Evolutionary conservation across 2,888 invertebrate species (phyloP), one percentile per base, ranked within the genome.

Genomic region (Melitaea athalia): DNA sequence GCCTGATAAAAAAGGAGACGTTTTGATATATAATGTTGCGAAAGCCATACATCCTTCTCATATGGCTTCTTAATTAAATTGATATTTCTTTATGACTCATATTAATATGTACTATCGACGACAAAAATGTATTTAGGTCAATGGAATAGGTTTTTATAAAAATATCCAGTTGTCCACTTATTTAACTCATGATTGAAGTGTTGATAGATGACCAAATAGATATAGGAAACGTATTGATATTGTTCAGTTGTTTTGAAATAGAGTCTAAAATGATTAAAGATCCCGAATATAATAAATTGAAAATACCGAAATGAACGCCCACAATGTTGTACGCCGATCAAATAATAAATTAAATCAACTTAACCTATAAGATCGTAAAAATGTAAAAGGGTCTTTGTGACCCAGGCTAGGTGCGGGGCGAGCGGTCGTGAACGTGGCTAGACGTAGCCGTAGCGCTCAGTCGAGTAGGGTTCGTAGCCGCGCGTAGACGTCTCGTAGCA

Each of bases 321-420:
- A 49, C n/a, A 59, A 61, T 50, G 31, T 38, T 53, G 59, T 55
- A 59, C 65, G 68, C 53, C 64, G 70, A 71, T 63, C 65, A 74
- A 77, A 73, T 75, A 74, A 76, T 78, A 79, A 79, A 77, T 74
- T 79, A 85, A 86, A 89, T 87, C 83, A 84, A 86, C 85, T 82
- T 81, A 80, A 80, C 82, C 80, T 80, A 81, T 85, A 86, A 86
- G 86, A 87, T 88, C 85, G 86, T 84, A 87, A 87, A 87, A 88
- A 88, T 85, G 85, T 85, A 84, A 85, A 85, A 84, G 77, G 79
- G 76, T 76, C 78, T 80, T 84, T 80, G 81, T 81, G 85, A 84
- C 85, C 84, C 81, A 79, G 79, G 81, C 78, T 81, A 80, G 84
- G 85, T 77, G 85, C 79, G 85, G 85, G 86, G 85, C 81, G 85